Evolutionary conservation across 2,888 invertebrate species (phyloP), one percentile per base, ranked within the genome.

Genomic region (Fragum fragum): DNA sequence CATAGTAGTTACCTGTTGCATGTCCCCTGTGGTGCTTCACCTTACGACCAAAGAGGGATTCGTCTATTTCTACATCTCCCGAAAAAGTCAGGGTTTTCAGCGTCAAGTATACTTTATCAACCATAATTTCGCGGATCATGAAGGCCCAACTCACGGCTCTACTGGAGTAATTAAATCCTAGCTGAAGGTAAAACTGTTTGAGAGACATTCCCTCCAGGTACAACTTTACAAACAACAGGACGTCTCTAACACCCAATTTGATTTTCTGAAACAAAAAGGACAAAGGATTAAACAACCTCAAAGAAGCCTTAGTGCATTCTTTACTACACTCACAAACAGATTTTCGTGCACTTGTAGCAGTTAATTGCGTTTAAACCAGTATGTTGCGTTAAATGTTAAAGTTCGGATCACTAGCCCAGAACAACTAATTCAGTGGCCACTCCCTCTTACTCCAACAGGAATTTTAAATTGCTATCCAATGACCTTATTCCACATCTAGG

Each of bases 61-160:
- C 57, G 14, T 57, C 57, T 21, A 57, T 57, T 14, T 57, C 57
- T n/a, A 57, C 57, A 57, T 57, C 57, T n/a, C 57, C 57, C n/a
- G 9, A 18, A 23, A 57, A 5, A 21, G 2, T 57, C 23, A 21
- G 2, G 14, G 26, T 57, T 7, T 21, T 9, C 3, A 57, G 57
- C 3, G 57, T 21, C 14, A 3, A 21, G n/a, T 57, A 57, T 2
- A 21, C 57, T 26, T 57, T 57, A n/a, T 57, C 57, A 3, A 57
- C 57, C 57, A 57, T 57, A 1, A 57, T 26, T 26, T 57, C 57
- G 2, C 57, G 23, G 7, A 57, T 23, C 57, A 57, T 57, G 9
- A 23, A 57, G 7, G 5, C 57, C 57, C 23, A 57, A n/a, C 11
- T 11, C 11, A 57, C 57, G 23, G 57, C 57, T 26, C 23, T 57